Conservation (phyloP, 2,888 invertebrate species). For the Eugnorisma glareosa region DNA sequence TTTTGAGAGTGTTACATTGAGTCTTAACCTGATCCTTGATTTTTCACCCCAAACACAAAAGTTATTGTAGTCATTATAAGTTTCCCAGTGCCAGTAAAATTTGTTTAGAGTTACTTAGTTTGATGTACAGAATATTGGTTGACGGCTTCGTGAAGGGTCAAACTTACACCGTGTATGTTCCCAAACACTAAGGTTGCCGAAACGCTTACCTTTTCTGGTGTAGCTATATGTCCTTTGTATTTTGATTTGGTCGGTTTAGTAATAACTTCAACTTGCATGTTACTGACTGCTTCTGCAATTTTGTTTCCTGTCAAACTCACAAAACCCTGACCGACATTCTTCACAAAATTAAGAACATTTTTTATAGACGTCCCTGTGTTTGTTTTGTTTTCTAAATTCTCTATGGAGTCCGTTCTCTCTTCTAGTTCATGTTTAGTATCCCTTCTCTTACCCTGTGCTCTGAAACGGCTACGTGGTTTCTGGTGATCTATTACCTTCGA, state of each 20-base stretch:
- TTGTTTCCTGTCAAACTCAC: not conserved
- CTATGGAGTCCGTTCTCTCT: not conserved
- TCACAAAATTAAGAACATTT: not conserved
- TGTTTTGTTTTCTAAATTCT: not conserved
- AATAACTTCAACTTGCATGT: conserved; percentile 7
- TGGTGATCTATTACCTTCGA: not conserved
- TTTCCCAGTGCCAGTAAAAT: no score
- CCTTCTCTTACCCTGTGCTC: not conserved
- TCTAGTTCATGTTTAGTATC: not conserved
- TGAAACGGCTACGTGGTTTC: not conserved
- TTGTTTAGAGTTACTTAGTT: no score
- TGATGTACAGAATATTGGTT: no score
- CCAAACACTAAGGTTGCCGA: not conserved
- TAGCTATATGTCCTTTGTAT: not conserved
- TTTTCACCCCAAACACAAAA: no score
- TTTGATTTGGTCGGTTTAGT: not conserved
- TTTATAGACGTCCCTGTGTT: not conserved
- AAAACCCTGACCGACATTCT: not conserved
- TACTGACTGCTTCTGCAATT: not conserved
- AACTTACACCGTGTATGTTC: no score
- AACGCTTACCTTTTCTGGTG: not conserved
- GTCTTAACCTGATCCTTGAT: no score
- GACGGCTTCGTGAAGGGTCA: no score
- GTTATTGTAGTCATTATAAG: no score
- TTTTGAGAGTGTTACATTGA: no score